Evolutionary conservation across 1,140 invertebrate species (phyloP).

Genomic region (Geopemphigus sp.): DNA sequence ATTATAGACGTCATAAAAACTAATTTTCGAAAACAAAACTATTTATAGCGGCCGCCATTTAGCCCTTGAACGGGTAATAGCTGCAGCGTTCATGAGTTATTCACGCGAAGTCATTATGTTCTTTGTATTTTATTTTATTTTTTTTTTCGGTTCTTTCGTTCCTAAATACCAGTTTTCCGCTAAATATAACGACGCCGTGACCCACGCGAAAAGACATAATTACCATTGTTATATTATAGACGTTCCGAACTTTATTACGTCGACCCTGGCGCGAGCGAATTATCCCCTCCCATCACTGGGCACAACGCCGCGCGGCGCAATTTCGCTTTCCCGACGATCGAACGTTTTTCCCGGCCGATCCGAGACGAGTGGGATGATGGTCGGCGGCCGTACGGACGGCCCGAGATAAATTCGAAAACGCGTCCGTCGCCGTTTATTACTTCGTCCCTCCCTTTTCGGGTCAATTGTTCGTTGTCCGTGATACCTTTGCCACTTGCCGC

Average conservation of each 20-base stretch:
- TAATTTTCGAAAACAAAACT: conserved; percentile 14
- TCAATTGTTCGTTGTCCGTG: too few species aligned
- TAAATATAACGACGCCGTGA: conserved; percentile 7
- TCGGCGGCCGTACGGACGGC: too few species aligned
- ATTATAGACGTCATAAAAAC: conserved; percentile 20
- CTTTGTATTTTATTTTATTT: background rate
- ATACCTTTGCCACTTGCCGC: too few species aligned
- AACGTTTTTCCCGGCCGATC: too few species aligned
- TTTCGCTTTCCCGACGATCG: too few species aligned
- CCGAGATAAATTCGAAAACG: too few species aligned
- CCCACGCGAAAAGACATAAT: conserved; percentile 1
- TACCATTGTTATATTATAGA: background rate
- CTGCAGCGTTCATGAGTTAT: conserved; percentile 1
- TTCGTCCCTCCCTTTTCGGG: too few species aligned
- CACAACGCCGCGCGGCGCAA: too few species aligned
- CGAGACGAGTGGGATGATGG: too few species aligned
- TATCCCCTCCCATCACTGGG: too few species aligned
- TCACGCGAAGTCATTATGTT: background rate
- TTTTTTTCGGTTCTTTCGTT: background rate
- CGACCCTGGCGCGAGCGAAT: background rate
- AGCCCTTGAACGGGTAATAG: conserved; percentile 17
- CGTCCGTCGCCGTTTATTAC: too few species aligned
- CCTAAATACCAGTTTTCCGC: conserved; percentile 13
- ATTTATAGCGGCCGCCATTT: conserved; percentile 19
- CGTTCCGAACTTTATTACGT: background rate